Evolutionary conservation across 2,797 vertebrate species (phyloP).

Genomic region (Parotocinclus haroldoi): DNA sequence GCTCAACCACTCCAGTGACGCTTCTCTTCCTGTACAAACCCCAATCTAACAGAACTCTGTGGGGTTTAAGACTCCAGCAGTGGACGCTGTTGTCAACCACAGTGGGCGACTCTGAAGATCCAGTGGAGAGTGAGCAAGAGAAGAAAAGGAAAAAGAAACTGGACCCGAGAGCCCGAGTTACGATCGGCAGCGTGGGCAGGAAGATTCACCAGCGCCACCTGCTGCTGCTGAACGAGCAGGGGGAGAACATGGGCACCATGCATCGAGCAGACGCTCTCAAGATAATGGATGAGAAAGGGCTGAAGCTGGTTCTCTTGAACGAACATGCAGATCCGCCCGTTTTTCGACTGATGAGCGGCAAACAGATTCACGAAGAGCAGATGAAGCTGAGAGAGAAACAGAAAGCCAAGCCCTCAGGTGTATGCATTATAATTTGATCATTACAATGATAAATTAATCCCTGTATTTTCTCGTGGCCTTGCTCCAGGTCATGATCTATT

Average conservation of each 20-base stretch:
- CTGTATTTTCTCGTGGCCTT: too few relatives aligned
- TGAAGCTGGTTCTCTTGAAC: conserved; percentile 77
- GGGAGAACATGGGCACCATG: conserved; percentile 79
- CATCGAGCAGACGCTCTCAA: conserved; percentile 77
- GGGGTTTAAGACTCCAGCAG: conserved; percentile 18
- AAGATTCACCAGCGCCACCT: conserved; percentile 77
- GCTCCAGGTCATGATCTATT: too few relatives aligned
- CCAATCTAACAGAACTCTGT: not conserved
- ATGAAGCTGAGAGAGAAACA: conserved; percentile 72
- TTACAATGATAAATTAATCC: too few relatives aligned
- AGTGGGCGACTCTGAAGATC: conserved; percentile 36
- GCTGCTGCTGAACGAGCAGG: conserved; percentile 73
- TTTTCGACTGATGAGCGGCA: conserved; percentile 85
- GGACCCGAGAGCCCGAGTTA: conserved; percentile 36
- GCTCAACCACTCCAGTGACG: conserved; percentile 31
- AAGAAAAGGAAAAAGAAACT: conserved; percentile 58
- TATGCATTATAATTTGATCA: not conserved
- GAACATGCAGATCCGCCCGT: conserved; percentile 73
- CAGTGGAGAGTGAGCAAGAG: not conserved
- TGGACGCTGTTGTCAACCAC: conserved; percentile 57
- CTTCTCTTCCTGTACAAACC: conserved; percentile 24
- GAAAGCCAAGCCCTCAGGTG: conserved; percentile 68
- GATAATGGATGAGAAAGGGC: conserved; percentile 74
- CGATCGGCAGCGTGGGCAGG: conserved; percentile 73
- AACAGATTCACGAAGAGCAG: conserved; percentile 84